phyloP scores from a whole-genome alignment of 53 echinoderm and acorn worm species.

The Echinometra lucunter region DNA sequence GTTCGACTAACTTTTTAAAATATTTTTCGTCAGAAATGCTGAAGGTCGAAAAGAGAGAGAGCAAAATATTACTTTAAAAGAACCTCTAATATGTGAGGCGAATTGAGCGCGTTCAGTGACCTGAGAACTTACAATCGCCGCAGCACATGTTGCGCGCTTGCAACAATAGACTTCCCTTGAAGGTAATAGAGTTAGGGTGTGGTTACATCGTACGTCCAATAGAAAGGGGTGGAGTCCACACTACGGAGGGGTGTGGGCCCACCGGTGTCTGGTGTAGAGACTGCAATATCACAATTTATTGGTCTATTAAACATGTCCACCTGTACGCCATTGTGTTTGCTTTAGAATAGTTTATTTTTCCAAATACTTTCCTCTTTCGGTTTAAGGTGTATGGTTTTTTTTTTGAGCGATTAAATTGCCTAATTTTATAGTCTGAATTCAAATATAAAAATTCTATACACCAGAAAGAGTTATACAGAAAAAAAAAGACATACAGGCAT shows the following conservation, averaged over 20 bases:
- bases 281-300: not conserved
- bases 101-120: not conserved
- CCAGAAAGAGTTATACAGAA: not conserved
- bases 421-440: not conserved
- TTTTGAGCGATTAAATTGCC: not conserved
- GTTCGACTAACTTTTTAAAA: no score
- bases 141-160: not conserved
- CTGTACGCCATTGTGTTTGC: not conserved
- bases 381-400: not conserved
- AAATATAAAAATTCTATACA: not conserved
- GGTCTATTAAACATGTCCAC: not conserved
- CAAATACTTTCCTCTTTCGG: not conserved
- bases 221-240: constrained; percentile 18
- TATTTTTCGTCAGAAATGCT: no score
- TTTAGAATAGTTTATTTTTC: not conserved
- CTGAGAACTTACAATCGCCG: not conserved
- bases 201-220: constrained; percentile 7
- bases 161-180: constrained; percentile 11
- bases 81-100: not conserved
- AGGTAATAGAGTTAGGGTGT: constrained; percentile 30
- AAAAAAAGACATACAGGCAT: not conserved
- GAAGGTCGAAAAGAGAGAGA: not conserved
- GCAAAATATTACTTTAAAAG: not conserved
- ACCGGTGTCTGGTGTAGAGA: not conserved
- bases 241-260: not conserved